These are phyloP conservation scores for Harpegnathos saltator DNA, from an alignment of 1,140 invertebrate genomes.

Conservation along the genomic window DNA sequence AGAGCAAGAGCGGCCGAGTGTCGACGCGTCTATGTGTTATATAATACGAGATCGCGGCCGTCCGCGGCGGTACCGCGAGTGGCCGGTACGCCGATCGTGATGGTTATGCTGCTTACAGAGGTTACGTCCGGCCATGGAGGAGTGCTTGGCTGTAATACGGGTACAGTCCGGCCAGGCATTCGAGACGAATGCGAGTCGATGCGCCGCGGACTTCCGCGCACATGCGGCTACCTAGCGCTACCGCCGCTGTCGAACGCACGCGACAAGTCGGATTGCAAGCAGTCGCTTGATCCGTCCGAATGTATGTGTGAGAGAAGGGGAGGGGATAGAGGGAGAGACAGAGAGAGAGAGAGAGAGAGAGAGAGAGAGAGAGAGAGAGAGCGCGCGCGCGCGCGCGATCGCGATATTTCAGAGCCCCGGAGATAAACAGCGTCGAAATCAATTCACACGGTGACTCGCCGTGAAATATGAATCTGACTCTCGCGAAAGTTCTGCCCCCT, in stretches of 20 bases:
- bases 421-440: background rate
- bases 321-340: slow-evolving; percentile 30
- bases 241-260: no score
- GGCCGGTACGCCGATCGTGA: slow-evolving; percentile 57
- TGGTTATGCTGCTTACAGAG: slow-evolving; percentile 77
- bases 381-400: no score
- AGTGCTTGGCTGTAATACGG: slow-evolving; percentile 55
- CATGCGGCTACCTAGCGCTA: slow-evolving; percentile 8
- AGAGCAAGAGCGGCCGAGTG: no score
- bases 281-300: background rate
- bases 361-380: slow-evolving; percentile 37
- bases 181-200: slow-evolving; percentile 30
- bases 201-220: slow-evolving; percentile 29
- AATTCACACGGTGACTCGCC: background rate
- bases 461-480: background rate
- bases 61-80: slow-evolving; percentile 17
- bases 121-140: slow-evolving; percentile 73
- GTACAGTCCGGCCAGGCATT: slow-evolving; percentile 68
- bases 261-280: background rate
- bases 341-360: slow-evolving; percentile 33
- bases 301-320: no score
- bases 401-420: no score
- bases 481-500: background rate
- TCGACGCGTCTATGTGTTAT: slow-evolving; percentile 67
- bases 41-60: slow-evolving; percentile 68